A percentile compares a stretch with the other conserved stretches of the same genome.
phyloP scores from a whole-genome alignment of 2,797 vertebrate species.

The Tamandua tetradactyla region DNA sequence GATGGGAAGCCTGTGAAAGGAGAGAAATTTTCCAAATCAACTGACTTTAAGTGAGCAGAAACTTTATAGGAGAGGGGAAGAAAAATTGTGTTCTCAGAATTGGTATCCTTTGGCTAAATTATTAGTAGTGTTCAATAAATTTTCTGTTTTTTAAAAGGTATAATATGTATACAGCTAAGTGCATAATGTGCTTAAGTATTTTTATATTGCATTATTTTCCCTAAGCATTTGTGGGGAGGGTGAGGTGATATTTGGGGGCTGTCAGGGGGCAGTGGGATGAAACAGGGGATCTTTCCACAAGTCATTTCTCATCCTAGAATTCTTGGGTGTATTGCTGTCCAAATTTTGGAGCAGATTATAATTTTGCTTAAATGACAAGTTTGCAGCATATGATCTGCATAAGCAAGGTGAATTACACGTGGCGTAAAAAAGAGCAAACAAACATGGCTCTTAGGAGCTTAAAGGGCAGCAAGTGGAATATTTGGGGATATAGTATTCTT shows the following conservation, averaged over 20 bases:
- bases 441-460: background rate
- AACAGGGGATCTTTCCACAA: background rate
- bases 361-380: background rate
- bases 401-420: background rate
- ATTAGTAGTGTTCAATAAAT: background rate
- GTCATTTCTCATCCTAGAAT: background rate
- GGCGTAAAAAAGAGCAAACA: background rate
- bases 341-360: background rate
- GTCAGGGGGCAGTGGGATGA: background rate
- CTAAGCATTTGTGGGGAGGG: background rate
- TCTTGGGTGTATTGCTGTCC: background rate
- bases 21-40: background rate
- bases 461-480: background rate
- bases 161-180: background rate
- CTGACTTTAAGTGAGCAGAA: slow-evolving; percentile 7
- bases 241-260: background rate
- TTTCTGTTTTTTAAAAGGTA: background rate
- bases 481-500: background rate
- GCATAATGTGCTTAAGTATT: background rate
- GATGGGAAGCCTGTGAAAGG: background rate
- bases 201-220: background rate
- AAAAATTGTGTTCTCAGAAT: background rate
- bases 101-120: background rate
- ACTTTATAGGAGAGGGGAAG: background rate
- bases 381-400: background rate